phyloP scores from a whole-genome alignment of 2,797 vertebrate species.

The Phoeniculus purpureus region DNA sequence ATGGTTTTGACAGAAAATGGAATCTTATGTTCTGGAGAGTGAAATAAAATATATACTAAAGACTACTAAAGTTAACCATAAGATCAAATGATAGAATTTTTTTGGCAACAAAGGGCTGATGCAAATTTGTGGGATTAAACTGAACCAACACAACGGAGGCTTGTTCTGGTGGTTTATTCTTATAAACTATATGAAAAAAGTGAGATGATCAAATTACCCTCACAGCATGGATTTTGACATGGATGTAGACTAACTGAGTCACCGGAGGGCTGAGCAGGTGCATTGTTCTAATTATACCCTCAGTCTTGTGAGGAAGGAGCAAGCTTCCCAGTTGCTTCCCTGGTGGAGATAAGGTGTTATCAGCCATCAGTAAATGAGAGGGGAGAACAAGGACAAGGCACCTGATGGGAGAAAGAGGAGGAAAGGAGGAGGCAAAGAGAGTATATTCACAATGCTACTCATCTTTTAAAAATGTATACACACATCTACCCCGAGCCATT shows the following conservation, averaged over 20 bases:
- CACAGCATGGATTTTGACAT: conserved; percentile 69
- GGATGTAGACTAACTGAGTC: conserved; percentile 65
- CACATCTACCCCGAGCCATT: background rate
- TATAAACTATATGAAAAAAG: conserved; percentile 20
- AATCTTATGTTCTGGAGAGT: conserved; percentile 39
- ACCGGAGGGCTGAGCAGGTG: conserved; percentile 68
- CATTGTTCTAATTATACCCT: conserved; percentile 68
- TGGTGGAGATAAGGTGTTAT: conserved; percentile 67
- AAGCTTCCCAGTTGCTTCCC: conserved; percentile 64
- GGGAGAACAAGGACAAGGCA: conserved; percentile 69
- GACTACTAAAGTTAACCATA: conserved; percentile 21
- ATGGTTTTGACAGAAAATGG: conserved; percentile 50
- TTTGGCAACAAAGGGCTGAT: conserved; percentile 41
- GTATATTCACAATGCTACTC: background rate
- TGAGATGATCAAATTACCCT: conserved; percentile 57
- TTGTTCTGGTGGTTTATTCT: conserved; percentile 45
- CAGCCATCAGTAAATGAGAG: conserved; percentile 65
- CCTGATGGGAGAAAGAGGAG: conserved; percentile 52
- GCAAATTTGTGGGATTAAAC: conserved; percentile 49
- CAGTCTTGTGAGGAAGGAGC: conserved; percentile 57
- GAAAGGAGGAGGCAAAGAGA: background rate
- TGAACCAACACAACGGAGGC: conserved; percentile 7
- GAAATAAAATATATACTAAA: conserved; percentile 37
- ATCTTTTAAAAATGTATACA: conserved; percentile 4
- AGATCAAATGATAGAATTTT: conserved; percentile 38